Evolutionary conservation across 2,888 invertebrate genomes (phyloP).

Genomic region (Busseola fusca): DNA sequence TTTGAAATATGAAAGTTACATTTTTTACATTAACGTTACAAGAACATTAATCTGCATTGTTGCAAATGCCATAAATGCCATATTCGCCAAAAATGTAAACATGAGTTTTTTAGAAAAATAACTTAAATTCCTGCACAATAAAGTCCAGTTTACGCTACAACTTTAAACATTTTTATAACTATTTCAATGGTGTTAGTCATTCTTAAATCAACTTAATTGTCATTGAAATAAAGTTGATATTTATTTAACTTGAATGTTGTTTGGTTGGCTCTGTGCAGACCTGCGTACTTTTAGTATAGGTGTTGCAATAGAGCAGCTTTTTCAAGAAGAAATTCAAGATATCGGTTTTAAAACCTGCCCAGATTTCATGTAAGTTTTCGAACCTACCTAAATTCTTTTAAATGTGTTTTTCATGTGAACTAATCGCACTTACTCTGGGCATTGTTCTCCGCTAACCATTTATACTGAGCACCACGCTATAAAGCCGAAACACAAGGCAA

Average conservation of each 20-base stretch:
- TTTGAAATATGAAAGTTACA: not conserved
- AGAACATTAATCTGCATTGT: not conserved
- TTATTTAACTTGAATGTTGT: too few relatives aligned
- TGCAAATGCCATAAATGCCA: too few relatives aligned
- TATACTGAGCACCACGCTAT: slow-evolving; percentile 56
- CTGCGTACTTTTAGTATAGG: too few relatives aligned
- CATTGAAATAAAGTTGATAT: too few relatives aligned
- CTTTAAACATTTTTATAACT: too few relatives aligned
- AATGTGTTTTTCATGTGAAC: not conserved
- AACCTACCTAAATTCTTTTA: not conserved
- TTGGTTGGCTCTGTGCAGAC: too few relatives aligned
- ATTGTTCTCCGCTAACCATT: slow-evolving; percentile 28
- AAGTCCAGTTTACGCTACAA: too few relatives aligned
- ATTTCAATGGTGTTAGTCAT: too few relatives aligned
- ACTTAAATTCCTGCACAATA: too few relatives aligned
- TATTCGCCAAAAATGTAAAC: too few relatives aligned
- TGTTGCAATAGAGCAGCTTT: not conserved
- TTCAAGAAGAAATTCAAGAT: not conserved
- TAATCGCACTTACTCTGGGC: not conserved
- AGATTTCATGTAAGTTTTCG: not conserved
- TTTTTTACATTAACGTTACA: not conserved
- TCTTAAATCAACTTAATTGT: too few relatives aligned
- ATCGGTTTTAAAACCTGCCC: not conserved
- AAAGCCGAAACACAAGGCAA: slow-evolving; percentile 74
- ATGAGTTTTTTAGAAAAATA: too few relatives aligned